Conservation (phyloP, 1,140 invertebrate species). For the Listronotus oregonensis region DNA sequence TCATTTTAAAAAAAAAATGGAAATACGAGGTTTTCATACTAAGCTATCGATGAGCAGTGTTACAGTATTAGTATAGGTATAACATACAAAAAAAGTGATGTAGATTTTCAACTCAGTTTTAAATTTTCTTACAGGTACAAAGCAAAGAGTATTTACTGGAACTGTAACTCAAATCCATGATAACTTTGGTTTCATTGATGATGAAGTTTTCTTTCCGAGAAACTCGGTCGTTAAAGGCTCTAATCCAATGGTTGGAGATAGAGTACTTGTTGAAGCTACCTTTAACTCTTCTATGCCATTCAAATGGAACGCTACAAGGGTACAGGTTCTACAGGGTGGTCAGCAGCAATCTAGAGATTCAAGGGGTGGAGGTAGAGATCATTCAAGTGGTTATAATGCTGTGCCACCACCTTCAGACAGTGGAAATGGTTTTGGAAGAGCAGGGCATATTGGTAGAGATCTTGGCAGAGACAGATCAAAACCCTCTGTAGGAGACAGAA, state of each 20-base stretch:
- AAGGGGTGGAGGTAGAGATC: background rate
- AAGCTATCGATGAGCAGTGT: too few species aligned
- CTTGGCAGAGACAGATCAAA: constrained; percentile 43
- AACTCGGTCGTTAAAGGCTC: constrained; percentile 82
- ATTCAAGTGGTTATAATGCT: constrained; percentile 64
- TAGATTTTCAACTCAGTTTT: too few species aligned
- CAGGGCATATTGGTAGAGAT: constrained; percentile 19
- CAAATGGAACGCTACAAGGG: constrained; percentile 96
- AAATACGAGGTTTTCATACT: too few species aligned
- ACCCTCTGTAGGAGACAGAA: constrained; percentile 46
- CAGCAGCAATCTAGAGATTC: constrained; percentile 20
- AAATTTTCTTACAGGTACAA: too few species aligned
- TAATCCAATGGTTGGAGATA: constrained; percentile 79
- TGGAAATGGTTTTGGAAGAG: constrained; percentile 53
- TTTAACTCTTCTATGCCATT: constrained; percentile 96
- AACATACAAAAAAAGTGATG: too few species aligned
- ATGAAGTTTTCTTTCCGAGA: constrained; percentile 97
- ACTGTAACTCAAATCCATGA: constrained; percentile 93
- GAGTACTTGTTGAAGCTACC: constrained; percentile 90
- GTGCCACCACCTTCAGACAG: constrained; percentile 69
- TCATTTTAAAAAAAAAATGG: too few species aligned
- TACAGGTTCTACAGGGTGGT: constrained; percentile 75
- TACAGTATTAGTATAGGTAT: too few species aligned
- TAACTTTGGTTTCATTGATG: constrained; percentile 96
- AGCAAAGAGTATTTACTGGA: constrained; percentile 90